A percentile compares a stretch with the other conserved stretches of the same genome.
Evolutionary conservation across 2,113 vertebrate genomes (phyloP).

Genomic region (Pelvicachromis taeniatus): DNA sequence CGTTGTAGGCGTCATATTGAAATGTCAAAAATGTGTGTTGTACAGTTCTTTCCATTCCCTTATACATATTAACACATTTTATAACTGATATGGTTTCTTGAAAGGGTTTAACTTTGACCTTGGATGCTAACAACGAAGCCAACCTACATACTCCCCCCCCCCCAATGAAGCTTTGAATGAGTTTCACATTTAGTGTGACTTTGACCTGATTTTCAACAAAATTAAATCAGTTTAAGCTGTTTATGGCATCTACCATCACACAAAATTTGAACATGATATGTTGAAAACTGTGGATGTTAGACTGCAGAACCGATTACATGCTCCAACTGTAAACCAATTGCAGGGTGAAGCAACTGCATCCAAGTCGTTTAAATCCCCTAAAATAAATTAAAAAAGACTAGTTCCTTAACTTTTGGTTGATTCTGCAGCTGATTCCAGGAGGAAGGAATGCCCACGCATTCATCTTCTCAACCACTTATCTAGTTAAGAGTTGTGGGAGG

Average conservation of each 20-base stretch:
- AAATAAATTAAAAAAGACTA: background rate
- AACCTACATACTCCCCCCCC: background rate
- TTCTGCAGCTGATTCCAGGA: background rate
- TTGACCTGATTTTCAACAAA: background rate
- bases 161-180: background rate
- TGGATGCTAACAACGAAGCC: background rate
- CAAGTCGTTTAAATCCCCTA: background rate
- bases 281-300: background rate
- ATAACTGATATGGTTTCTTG: background rate
- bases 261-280: background rate
- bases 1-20: background rate
- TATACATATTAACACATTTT: background rate
- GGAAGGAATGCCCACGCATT: accelerated
- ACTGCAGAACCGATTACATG: background rate
- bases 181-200: background rate
- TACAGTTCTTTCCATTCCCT: background rate
- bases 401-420: background rate
- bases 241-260: background rate
- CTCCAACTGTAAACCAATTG: background rate
- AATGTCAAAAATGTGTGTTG: background rate
- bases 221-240: background rate
- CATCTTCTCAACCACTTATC: background rate
- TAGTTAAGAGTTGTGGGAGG: background rate
- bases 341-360: background rate
- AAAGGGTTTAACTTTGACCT: background rate